Evolutionary conservation across 37 sponge, comb jelly and placozoan genomes (phyloP).

Genomic region (Hormiphora californensis): DNA sequence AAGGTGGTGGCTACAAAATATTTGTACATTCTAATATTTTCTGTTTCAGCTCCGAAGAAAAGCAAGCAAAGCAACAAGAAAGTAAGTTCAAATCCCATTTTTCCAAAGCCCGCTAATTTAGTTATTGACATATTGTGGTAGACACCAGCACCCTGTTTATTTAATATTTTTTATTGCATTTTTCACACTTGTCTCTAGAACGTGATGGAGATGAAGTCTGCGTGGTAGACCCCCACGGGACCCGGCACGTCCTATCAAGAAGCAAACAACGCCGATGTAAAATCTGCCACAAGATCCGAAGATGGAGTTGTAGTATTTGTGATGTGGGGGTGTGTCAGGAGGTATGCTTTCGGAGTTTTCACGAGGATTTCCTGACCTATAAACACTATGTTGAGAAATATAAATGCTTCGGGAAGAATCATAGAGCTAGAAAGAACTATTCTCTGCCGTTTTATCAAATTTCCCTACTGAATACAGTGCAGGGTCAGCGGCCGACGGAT

Average conservation of each 20-base stretch:
- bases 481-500: no score
- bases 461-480: no score
- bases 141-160: no score
- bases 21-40: background rate
- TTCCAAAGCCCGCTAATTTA: background rate
- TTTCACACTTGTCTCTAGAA: background rate
- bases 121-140: no score
- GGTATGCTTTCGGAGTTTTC: background rate
- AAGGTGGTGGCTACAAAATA: background rate
- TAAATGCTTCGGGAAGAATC: background rate
- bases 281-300: background rate
- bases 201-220: background rate
- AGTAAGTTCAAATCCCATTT: background rate
- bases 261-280: background rate
- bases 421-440: background rate
- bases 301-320: conserved; percentile 2
- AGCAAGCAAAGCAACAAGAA: background rate
- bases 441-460: background rate
- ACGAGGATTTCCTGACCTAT: background rate
- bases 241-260: background rate
- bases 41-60: no score
- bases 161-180: no score
- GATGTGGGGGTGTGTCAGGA: background rate
- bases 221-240: background rate
- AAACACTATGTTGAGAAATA: background rate